These are phyloP conservation scores for Pituophis catenifer DNA, from an alignment of 2,113 vertebrate species.

Conservation along the genomic window DNA sequence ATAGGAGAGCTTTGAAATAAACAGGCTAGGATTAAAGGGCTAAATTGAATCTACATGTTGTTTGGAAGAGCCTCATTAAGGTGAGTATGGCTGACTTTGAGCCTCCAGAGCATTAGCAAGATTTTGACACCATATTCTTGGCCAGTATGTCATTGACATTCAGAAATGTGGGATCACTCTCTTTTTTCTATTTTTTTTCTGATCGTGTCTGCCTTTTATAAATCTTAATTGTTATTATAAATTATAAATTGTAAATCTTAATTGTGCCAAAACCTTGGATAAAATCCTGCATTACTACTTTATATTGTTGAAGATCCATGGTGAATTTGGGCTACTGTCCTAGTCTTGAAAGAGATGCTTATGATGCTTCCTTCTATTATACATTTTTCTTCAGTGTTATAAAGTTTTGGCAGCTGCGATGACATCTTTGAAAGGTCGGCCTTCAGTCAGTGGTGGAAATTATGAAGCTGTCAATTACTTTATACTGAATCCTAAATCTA, in stretches of 20 bases:
- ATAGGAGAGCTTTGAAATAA: slow-evolving; percentile 22
- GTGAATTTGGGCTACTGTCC: slow-evolving; percentile 18
- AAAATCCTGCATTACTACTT: background rate
- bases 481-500: slow-evolving; percentile 91
- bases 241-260: background rate
- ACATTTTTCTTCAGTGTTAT: slow-evolving; percentile 78
- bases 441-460: slow-evolving; percentile 81
- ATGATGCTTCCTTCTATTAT: slow-evolving; percentile 20
- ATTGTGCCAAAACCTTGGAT: background rate
- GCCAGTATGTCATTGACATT: background rate
- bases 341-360: background rate
- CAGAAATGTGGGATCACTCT: background rate
- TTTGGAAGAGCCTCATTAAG: slow-evolving; percentile 17
- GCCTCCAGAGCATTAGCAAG: background rate
- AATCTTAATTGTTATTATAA: background rate
- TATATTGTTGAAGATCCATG: slow-evolving; percentile 34
- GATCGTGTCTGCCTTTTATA: background rate
- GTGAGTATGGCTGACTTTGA: background rate
- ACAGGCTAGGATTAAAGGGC: slow-evolving; percentile 8
- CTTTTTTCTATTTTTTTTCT: background rate
- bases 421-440: slow-evolving; percentile 82
- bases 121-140: slow-evolving; percentile 2
- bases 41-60: slow-evolving; percentile 23
- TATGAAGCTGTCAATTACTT: slow-evolving; percentile 81
- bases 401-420: slow-evolving; percentile 83